Conservation (phyloP, 2,113 vertebrate species). For the Engystomops pustulosus region DNA sequence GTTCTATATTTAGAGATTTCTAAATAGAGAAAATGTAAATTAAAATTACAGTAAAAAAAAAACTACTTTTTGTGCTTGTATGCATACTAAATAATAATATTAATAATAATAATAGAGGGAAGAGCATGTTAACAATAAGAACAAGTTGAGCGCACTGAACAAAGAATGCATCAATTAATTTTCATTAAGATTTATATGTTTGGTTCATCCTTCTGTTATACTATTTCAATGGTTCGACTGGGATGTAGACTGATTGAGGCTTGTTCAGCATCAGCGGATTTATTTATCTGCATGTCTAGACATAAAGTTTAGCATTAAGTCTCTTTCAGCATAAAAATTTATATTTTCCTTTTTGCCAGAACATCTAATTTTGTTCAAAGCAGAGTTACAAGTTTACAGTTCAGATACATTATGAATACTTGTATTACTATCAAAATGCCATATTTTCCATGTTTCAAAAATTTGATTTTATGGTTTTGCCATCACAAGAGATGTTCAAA, state of each 20-base stretch:
- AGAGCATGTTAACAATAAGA: not conserved
- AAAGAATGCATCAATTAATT: conserved; percentile 31
- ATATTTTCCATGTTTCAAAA: not conserved
- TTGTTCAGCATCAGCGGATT: conserved; percentile 25
- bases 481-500: not conserved
- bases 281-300: conserved; percentile 46
- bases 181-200: conserved; percentile 30
- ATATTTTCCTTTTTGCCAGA: not conserved
- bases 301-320: not conserved
- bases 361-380: not conserved
- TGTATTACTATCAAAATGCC: not conserved
- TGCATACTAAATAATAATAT: not conserved
- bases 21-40: too few relatives aligned
- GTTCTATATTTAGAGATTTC: too few relatives aligned
- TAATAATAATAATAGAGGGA: not conserved
- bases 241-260: conserved; percentile 25
- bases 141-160: conserved; percentile 9
- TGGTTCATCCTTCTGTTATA: conserved; percentile 33
- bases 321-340: not conserved
- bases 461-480: conserved; percentile 26
- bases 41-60: too few relatives aligned
- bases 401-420: not conserved
- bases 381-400: not conserved
- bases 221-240: conserved; percentile 1
- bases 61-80: not conserved